phyloP scores from a whole-genome alignment of 2,113 vertebrate genomes.

The human (Homo sapiens) region DNA sequence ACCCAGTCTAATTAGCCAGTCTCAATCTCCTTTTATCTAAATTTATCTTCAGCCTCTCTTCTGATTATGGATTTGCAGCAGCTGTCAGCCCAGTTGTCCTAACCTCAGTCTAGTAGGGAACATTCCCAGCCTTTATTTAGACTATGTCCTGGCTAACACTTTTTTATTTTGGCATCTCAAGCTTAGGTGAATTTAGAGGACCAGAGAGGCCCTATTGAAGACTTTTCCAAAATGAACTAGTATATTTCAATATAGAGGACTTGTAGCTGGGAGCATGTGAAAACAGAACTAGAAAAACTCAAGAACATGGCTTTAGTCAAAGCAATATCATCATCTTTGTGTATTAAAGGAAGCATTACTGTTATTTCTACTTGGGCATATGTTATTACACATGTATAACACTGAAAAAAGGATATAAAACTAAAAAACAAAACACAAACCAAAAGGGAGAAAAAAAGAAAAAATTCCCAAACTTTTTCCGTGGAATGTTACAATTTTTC shows the following conservation, averaged over 20 bases:
- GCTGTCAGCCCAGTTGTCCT: not conserved
- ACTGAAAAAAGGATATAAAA: constrained; percentile 12
- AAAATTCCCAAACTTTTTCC: not conserved
- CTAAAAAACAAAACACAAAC: constrained; percentile 16
- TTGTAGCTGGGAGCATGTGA: not conserved
- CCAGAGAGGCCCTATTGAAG: not conserved
- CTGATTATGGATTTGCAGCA: constrained; percentile 33
- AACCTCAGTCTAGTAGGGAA: not conserved
- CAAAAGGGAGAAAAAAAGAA: not conserved
- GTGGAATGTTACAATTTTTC: not conserved
- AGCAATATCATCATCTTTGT: not conserved
- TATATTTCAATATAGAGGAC: not conserved
- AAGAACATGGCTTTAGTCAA: not conserved
- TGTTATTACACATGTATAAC: not conserved
- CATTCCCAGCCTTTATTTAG: constrained; percentile 15
- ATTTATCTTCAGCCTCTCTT: constrained; percentile 46
- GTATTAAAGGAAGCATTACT: not conserved
- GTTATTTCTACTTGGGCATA: not conserved
- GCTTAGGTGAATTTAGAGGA: not conserved
- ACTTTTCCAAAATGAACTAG: not conserved
- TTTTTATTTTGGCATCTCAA: not conserved
- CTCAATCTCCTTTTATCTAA: constrained; percentile 2
- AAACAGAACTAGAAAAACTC: not conserved
- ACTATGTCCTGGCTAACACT: not conserved
- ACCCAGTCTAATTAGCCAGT: not conserved